phyloP scores from a whole-genome alignment of 2,888 invertebrate species.

The Diogma glabrata region DNA sequence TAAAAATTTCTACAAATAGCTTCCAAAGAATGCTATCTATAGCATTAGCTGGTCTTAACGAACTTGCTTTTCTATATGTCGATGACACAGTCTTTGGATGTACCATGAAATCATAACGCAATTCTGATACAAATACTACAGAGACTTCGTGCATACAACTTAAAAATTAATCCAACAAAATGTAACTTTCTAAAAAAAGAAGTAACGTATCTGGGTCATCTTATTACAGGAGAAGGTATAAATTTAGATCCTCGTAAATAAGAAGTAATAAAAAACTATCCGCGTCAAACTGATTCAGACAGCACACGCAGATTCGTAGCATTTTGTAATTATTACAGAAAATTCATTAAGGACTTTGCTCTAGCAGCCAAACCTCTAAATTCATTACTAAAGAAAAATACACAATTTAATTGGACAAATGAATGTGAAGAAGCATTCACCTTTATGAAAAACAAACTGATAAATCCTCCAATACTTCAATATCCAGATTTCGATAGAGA shows the following conservation, averaged over 20 bases:
- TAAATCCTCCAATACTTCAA: not conserved
- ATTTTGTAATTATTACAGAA: slow-evolving; percentile 1
- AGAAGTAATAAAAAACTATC: not conserved
- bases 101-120: not conserved
- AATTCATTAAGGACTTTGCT: not conserved
- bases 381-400: not conserved
- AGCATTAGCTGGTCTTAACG: not conserved
- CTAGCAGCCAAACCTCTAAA: not conserved
- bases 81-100: not conserved
- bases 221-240: not conserved
- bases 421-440: not conserved
- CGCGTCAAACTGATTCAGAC: not conserved
- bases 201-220: not conserved
- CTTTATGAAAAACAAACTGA: not conserved
- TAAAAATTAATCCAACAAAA: not conserved
- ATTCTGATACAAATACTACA: not conserved
- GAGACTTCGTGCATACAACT: not conserved
- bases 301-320: not conserved
- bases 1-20: not conserved
- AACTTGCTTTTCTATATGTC: not conserved
- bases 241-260: not conserved
- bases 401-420: not conserved
- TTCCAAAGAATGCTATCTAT: slow-evolving; percentile 1
- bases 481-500: not conserved
- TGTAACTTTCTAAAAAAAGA: not conserved